Evolutionary conservation across 2,888 invertebrate genomes (phyloP), one percentile per base, ranked within the genome.

Genomic region (Plebejus melissa): DNA sequence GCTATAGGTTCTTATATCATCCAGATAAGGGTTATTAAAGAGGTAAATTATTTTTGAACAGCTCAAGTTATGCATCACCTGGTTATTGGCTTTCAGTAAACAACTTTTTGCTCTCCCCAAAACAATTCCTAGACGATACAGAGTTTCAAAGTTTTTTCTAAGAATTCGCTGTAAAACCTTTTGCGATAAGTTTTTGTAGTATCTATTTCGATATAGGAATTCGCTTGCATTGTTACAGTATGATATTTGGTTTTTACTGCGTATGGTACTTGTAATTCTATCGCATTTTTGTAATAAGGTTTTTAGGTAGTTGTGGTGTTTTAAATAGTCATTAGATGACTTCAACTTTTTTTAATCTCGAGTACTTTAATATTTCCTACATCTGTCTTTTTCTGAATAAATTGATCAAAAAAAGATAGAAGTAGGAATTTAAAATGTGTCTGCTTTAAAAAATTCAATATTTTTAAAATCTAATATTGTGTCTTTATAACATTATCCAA

Each of bases 131-230:
- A 65, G 13, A 65, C 4, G 60, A 28, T 60, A 60, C 65, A 36
- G 65, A 36, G 32, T 65, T 65, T 36, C 65, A 65, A 36, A 16
- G 32, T 65, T 65, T 65, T 65, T 65, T 65, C 65, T 65, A 32
- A 65, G 65, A 65, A 65, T 32, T 65, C 32, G 32, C 65, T 65
- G 32, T 65, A 65, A 65, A 65, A 65, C 65, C 65, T 32, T 65
- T 36, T 13, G 4, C 13, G 65, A 28, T 28, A 1, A 22, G 60
- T 65, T 65, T 65, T 65, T 65, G 65, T 32, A 28, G 32, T 65
- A 65, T 65, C 65, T 65, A 65, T 65, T 65, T 65, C 36, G 32
- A 65, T 65, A 65, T 13, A 65, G 22, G 65, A 65, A 65, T 65
- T 65, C 32, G 65, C 4, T 28, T 65, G 32, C 60, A 65, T 65